phyloP scores from a whole-genome alignment of 1,140 invertebrate species.

The Drosophila arawakana region DNA sequence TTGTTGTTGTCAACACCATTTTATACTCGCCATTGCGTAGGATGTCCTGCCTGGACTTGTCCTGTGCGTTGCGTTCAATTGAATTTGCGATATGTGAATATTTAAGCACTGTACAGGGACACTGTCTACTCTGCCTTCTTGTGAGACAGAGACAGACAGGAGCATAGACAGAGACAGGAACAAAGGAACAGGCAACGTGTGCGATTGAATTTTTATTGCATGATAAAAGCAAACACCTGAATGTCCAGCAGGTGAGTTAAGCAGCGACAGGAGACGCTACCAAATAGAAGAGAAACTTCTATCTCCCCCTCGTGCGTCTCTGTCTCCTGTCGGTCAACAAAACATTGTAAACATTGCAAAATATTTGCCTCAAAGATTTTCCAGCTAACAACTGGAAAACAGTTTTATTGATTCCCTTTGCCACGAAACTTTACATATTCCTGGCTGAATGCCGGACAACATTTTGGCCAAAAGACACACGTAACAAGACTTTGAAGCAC shows the following conservation, averaged over 20 bases:
- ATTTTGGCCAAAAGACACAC: slow-evolving; percentile 73
- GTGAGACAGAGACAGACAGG: background rate
- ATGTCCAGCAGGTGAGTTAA: slow-evolving; percentile 36
- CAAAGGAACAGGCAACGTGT: slow-evolving; percentile 26
- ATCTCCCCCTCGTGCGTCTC: too few species aligned
- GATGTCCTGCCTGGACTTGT: slow-evolving; percentile 42
- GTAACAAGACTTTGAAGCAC: slow-evolving; percentile 43
- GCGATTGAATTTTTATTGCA: slow-evolving; percentile 82
- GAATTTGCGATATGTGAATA: slow-evolving; percentile 83
- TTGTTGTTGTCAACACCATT: slow-evolving; percentile 82
- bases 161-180: background rate
- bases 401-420: slow-evolving; percentile 68
- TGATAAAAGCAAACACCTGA: slow-evolving; percentile 66
- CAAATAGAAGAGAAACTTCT: background rate
- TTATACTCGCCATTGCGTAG: slow-evolving; percentile 74
- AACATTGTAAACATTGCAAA: slow-evolving; percentile 79
- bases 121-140: background rate
- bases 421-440: slow-evolving; percentile 35
- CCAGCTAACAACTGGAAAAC: slow-evolving; percentile 65
- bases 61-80: slow-evolving; percentile 75
- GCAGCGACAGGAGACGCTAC: slow-evolving; percentile 10
- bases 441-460: slow-evolving; percentile 51
- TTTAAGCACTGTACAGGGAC: slow-evolving; percentile 80
- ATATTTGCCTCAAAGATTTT: slow-evolving; percentile 74
- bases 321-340: slow-evolving; percentile 19